Evolutionary conservation across 1,140 invertebrate genomes (phyloP), one percentile per base, ranked within the genome.

Genomic region (Ctenoplectra terminalis): DNA sequence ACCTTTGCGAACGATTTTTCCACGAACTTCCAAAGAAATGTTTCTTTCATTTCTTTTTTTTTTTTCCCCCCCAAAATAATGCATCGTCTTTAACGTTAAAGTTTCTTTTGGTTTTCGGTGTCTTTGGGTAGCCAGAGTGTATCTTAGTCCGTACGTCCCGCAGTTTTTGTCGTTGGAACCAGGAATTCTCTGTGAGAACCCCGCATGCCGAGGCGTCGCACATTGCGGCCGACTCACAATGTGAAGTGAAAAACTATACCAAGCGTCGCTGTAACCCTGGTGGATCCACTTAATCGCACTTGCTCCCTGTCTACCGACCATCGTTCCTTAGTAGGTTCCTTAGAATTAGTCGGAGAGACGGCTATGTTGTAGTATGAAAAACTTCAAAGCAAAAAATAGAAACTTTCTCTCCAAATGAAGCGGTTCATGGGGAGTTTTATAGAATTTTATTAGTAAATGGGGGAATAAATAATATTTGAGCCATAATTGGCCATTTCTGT

Each of bases 181-280:
- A 69, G 81, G 74, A 78, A 89, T 86, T 84, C 74, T 84, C 83
- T 91, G 91, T 92, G 91, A 91, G 91, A 92, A 91, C 87, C 83
- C 83, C 79, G 87, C 85, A 83, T 84, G 83, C 84, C 86, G 71
- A 86, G 74, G 77, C 87, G 89, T 89, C 91, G 89, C 91, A 91
- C 89, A 91, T 90, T 87, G 89, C 86, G 87, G 84, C 80, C 74
- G 81, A 56, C 61, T 82, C 70, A 78, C 77, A 87, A 87, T 79
- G 72, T 80, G 72, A 71, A 81, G 67, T 88, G 88, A 92, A 91
- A 91, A 91, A 90, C 81, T 88, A 83, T 80, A 82, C 79, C 78
- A 60, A n/a, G 83, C 84, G 79, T 29, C 60, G 76, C 67, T 63
- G 86, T 88, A 85, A 88, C 87, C 70, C 76, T 77, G 66, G 54